A percentile compares a stretch with the other conserved stretches of the same genome.
Conservation (phyloP, 30 jellyfish, hydroid and myxozoan genomes). For the Catostylus mosaicus region DNA sequence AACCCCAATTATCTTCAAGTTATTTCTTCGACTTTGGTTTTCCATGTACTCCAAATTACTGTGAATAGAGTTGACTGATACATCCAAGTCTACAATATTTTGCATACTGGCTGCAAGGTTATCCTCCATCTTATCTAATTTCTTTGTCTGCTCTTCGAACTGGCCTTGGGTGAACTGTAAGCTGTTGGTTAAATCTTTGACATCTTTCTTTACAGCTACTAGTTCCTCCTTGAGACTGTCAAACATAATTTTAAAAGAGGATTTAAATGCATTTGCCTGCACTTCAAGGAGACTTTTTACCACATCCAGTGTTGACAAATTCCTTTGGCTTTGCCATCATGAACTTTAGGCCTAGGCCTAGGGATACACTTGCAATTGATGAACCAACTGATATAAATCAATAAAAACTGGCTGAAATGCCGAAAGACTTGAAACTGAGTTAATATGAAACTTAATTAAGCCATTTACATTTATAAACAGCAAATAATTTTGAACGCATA, state of each 20-base stretch:
- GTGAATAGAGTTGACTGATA: background rate
- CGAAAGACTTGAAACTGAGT: no score
- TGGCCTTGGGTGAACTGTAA: conserved; percentile 42
- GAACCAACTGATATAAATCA: no score
- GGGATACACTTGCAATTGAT: no score
- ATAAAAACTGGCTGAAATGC: no score
- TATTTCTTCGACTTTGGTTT: conserved; percentile 18
- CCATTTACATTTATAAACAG: no score
- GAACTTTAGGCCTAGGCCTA: no score
- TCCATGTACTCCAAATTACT: conserved; percentile 37
- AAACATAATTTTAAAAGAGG: conserved; percentile 31
- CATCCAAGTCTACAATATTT: conserved; percentile 12
- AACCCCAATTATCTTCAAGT: conserved; percentile 8
- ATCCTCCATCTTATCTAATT: conserved; percentile 21
- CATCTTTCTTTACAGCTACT: conserved; percentile 32
- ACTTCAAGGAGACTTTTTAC: conserved; percentile 36
- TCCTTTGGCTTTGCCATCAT: no score
- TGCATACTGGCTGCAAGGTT: conserved; percentile 1
- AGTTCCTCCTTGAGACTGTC: conserved; percentile 42
- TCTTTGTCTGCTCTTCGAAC: conserved; percentile 29
- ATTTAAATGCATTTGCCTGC: conserved; percentile 57
- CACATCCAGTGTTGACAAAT: conserved; percentile 22
- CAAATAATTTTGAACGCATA: no score
- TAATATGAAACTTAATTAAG: no score
- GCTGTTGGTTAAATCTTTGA: conserved; percentile 28